These are phyloP conservation scores for Anthopleura sola DNA, from an alignment of 64 coral and sea anemone species.

Conservation along the genomic window DNA sequence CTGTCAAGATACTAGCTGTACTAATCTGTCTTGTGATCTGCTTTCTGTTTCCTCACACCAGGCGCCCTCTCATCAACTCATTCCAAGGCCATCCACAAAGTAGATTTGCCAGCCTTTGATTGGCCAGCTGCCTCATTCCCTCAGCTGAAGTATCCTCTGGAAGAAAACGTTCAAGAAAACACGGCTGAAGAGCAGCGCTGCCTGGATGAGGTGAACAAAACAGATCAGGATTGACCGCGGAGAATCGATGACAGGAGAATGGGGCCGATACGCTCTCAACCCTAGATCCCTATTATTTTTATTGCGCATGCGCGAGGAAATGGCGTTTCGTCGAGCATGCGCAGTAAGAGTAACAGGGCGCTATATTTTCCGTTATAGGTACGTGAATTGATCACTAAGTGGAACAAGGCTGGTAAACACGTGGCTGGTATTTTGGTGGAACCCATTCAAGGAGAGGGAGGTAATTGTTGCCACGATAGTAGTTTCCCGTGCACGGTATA, in stretches of 20 bases:
- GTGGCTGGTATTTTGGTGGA: conserved; percentile 81
- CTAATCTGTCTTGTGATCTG: neutral
- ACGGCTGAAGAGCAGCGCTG: conserved; percentile 68
- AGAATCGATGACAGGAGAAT: too few relatives aligned
- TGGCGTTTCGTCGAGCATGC: too few relatives aligned
- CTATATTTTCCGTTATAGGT: conserved; percentile 22
- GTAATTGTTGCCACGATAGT: conserved; percentile 9
- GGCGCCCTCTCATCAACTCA: conserved; percentile 57
- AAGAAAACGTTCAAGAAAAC: conserved; percentile 49
- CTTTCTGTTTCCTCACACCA: neutral
- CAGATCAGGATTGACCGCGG: neutral
- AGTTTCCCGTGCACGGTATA: too few relatives aligned
- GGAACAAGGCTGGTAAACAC: conserved; percentile 73
- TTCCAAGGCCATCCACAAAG: conserved; percentile 50
- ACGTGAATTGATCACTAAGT: conserved; percentile 51
- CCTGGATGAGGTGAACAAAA: conserved; percentile 15
- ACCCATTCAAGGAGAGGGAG: conserved; percentile 85
- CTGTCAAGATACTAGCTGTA: neutral
- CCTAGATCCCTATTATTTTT: too few relatives aligned
- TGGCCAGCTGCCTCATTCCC: conserved; percentile 77
- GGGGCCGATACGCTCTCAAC: too few relatives aligned
- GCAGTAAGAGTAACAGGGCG: too few relatives aligned
- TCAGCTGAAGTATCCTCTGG: conserved; percentile 65
- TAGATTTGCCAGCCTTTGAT: conserved; percentile 67
- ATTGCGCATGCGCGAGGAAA: too few relatives aligned